These are phyloP conservation scores for Leuciscus idus DNA, from an alignment of 2,113 vertebrate species.

Conservation along the genomic window DNA sequence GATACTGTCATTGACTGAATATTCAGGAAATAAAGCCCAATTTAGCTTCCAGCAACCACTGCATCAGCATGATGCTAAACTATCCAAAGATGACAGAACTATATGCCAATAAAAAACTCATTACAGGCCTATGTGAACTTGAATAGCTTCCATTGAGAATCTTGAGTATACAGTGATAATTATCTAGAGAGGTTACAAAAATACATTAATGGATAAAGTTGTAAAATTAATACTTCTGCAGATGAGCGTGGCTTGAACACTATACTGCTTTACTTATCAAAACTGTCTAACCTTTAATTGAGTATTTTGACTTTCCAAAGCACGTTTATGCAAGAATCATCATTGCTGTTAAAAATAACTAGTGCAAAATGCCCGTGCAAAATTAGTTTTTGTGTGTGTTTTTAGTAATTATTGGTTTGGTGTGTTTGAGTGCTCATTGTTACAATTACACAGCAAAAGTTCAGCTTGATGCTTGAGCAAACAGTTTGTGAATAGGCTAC, in stretches of 20 bases:
- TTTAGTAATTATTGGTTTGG: no score
- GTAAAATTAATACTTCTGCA: background rate
- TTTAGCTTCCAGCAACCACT: constrained; percentile 9
- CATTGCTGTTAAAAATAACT: background rate
- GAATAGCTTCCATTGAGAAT: background rate
- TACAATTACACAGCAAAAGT: no score
- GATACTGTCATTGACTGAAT: background rate
- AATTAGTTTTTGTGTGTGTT: no score
- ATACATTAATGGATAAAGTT: background rate
- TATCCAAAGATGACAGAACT: constrained; percentile 26
- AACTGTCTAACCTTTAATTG: background rate
- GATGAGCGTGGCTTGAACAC: background rate
- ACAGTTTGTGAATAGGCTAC: no score
- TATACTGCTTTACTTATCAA: background rate
- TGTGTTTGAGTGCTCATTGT: no score
- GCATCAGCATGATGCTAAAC: background rate
- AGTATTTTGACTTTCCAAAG: background rate
- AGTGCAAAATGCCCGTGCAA: no score
- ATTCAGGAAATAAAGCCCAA: background rate
- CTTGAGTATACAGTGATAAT: background rate
- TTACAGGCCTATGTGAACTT: background rate
- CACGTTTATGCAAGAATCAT: background rate
- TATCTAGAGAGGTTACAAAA: background rate
- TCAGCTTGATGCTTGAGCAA: no score
- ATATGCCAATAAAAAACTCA: constrained; percentile 1